These are phyloP conservation scores for Pangasianodon hypophthalmus DNA, from an alignment of 2,113 vertebrate species.

Conservation along the genomic window DNA sequence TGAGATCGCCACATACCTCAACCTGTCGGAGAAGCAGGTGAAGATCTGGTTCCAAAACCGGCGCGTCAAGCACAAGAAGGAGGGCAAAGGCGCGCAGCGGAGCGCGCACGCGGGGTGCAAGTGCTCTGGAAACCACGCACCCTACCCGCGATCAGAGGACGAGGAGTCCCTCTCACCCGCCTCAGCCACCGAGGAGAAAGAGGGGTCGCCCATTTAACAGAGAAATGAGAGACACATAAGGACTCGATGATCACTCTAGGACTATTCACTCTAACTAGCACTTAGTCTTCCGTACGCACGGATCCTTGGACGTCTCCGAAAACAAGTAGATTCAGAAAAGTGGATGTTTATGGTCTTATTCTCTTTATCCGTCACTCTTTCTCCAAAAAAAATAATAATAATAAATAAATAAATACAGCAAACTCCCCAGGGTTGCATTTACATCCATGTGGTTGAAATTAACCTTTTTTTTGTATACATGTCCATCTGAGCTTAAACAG, in stretches of 20 bases:
- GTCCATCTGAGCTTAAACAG: background rate
- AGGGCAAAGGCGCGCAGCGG: constrained; percentile 89
- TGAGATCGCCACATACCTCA: constrained; percentile 97
- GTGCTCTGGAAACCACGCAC: constrained; percentile 82
- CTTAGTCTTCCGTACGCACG: constrained; percentile 53
- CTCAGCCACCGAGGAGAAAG: constrained; percentile 89
- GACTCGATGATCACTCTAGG: constrained; percentile 22
- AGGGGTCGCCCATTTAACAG: constrained; percentile 82
- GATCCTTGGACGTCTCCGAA: constrained; percentile 27
- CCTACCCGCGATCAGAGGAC: constrained; percentile 90
- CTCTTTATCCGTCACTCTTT: background rate
- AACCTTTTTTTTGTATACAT: background rate
- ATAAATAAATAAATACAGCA: background rate
- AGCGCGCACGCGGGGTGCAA: constrained; percentile 86
- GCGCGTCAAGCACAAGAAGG: constrained; percentile 98
- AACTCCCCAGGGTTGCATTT: background rate
- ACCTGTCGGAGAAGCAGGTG: constrained; percentile 97
- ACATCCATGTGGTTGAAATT: background rate
- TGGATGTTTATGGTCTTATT: background rate
- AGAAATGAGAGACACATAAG: background rate
- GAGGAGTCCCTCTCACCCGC: constrained; percentile 93
- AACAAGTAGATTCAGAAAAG: constrained; percentile 31
- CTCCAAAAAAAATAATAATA: background rate
- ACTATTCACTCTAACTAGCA: constrained; percentile 50
- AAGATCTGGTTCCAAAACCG: constrained; percentile 99